Evolutionary conservation across 2,888 invertebrate genomes (phyloP).

Genomic region (Andrena marginata): DNA sequence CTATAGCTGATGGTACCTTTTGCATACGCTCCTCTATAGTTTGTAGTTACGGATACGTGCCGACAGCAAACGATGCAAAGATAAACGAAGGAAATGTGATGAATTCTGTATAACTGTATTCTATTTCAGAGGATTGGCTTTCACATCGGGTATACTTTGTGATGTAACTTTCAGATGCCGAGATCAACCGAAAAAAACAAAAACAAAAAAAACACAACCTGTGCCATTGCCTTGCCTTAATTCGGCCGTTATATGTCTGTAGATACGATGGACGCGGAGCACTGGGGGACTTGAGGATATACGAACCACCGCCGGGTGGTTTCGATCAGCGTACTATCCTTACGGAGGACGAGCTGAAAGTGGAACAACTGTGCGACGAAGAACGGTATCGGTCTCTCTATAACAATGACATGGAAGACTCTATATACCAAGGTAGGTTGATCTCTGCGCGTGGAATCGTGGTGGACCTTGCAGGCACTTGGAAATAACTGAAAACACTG

Average conservation of each 20-base stretch:
- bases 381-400: constrained; percentile 96
- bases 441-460: too few species aligned
- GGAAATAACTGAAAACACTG: neutral
- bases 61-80: neutral
- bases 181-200: constrained; percentile 47
- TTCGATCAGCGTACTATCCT: constrained; percentile 88
- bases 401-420: constrained; percentile 94
- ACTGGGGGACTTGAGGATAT: constrained; percentile 92
- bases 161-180: constrained; percentile 76
- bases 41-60: neutral
- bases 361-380: constrained; percentile 97
- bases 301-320: constrained; percentile 93
- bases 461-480: neutral
- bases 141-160: constrained; percentile 69
- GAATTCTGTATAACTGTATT: constrained; percentile 61
- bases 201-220: constrained; percentile 39
- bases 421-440: constrained; percentile 92
- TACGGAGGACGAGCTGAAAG: constrained; percentile 90
- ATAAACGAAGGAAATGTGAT: constrained; percentile 26
- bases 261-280: constrained; percentile 98
- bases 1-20: neutral
- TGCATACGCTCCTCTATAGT: neutral
- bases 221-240: constrained; percentile 70
- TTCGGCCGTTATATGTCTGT: constrained; percentile 79
- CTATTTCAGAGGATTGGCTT: constrained; percentile 75